These are phyloP conservation scores for Gallinago media DNA, from an alignment of 2,113 vertebrate genomes.

Conservation along the genomic window DNA sequence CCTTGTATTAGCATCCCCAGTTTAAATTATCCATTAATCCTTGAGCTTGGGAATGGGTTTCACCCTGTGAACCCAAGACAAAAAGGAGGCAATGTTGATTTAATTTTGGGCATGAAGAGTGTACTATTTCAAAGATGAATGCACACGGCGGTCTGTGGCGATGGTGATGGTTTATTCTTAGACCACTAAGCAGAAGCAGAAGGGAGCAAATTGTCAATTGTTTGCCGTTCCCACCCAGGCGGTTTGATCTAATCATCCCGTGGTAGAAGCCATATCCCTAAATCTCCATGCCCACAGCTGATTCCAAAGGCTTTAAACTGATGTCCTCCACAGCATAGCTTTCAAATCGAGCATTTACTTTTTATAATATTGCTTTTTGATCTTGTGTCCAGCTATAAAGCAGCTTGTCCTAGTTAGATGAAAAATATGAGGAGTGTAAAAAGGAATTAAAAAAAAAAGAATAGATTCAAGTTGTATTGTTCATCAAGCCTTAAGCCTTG, in stretches of 20 bases:
- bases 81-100: conserved; percentile 25
- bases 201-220: conserved; percentile 17
- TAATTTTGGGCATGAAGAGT: conserved; percentile 19
- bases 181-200: conserved; percentile 22
- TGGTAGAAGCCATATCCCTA: neutral
- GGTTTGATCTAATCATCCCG: conserved; percentile 10
- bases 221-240: conserved; percentile 7
- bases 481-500: neutral
- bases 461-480: neutral
- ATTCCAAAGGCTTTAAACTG: neutral
- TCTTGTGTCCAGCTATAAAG: neutral
- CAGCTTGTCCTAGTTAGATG: neutral
- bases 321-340: neutral
- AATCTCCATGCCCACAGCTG: neutral
- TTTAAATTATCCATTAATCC: conserved; percentile 1
- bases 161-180: conserved; percentile 36
- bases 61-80: neutral
- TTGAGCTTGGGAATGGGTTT: neutral
- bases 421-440: neutral
- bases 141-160: neutral
- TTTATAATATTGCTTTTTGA: neutral
- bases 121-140: conserved; percentile 26
- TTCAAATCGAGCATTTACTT: neutral
- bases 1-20: neutral
- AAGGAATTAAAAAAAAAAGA: neutral